A percentile compares a stretch with the other conserved stretches of the same genome.
Conservation (phyloP, 1,140 invertebrate genomes). For the Melanaphis sacchari region DNA sequence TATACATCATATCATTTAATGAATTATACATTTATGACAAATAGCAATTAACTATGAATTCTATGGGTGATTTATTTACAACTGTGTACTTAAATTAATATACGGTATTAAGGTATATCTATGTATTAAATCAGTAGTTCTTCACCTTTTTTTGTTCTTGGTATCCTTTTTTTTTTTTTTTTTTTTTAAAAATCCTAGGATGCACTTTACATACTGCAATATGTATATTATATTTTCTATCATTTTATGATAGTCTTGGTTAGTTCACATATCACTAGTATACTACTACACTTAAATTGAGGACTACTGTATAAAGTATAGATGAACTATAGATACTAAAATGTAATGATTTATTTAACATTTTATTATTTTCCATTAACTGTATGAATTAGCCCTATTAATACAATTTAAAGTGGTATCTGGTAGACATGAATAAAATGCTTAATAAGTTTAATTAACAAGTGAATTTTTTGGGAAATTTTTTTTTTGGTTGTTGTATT, state of each 20-base stretch:
- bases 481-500: not conserved
- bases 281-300: too few species aligned
- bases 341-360: too few species aligned
- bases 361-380: not conserved
- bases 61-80: not conserved
- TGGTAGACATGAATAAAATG: not conserved
- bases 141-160: too few species aligned
- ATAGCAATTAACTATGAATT: not conserved
- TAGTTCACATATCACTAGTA: too few species aligned
- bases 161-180: too few species aligned
- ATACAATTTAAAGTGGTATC: not conserved
- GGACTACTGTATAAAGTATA: too few species aligned
- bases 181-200: too few species aligned
- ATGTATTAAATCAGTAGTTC: too few species aligned
- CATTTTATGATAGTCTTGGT: too few species aligned
- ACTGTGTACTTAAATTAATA: not conserved
- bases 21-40: not conserved
- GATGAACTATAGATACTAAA: not conserved
- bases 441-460: not conserved
- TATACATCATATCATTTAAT: not conserved
- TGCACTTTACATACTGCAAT: too few species aligned
- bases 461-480: not conserved
- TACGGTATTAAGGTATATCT: not conserved
- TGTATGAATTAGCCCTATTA: not conserved
- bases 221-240: too few species aligned